Evolutionary conservation across 2,888 invertebrate genomes (phyloP).

Genomic region (Maniola hyperantus): DNA sequence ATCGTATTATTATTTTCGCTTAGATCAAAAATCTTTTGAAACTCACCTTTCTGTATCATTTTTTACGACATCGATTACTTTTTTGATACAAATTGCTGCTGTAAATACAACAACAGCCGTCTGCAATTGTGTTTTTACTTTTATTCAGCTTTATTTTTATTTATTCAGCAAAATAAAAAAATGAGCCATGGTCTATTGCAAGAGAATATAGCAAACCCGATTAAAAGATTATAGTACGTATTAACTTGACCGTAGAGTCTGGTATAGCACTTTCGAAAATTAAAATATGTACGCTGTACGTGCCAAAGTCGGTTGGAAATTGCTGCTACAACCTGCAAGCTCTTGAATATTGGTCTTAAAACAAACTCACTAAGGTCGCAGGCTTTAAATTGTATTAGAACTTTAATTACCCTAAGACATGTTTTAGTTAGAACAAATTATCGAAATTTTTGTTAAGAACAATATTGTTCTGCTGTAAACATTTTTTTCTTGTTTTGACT

Average conservation of each 20-base stretch:
- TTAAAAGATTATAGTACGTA: slow-evolving; percentile 25
- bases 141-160: too few species aligned
- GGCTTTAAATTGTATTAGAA: slow-evolving; percentile 21
- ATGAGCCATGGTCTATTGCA: slow-evolving; percentile 21
- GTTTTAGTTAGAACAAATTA: slow-evolving; percentile 4
- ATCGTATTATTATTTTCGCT: slow-evolving; percentile 44
- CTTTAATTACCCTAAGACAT: slow-evolving; percentile 8
- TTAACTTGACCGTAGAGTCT: slow-evolving; percentile 16
- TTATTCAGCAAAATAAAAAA: slow-evolving; percentile 32
- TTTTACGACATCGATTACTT: slow-evolving; percentile 52
- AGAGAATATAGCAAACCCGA: slow-evolving; percentile 12
- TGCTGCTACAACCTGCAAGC: slow-evolving; percentile 21
- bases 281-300: slow-evolving; percentile 24
- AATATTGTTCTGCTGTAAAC: too few species aligned
- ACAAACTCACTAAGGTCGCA: neutral
- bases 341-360: too few species aligned
- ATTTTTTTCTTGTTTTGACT: too few species aligned
- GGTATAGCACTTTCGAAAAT: slow-evolving; percentile 11
- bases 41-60: slow-evolving; percentile 48
- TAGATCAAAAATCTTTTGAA: slow-evolving; percentile 51
- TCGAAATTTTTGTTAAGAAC: too few species aligned
- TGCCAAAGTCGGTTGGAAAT: slow-evolving; percentile 29
- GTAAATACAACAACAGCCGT: slow-evolving; percentile 34
- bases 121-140: slow-evolving; percentile 33
- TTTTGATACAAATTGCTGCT: slow-evolving; percentile 50